Conservation (phyloP, 2,888 invertebrate genomes). For the Nomada ferruginata region DNA sequence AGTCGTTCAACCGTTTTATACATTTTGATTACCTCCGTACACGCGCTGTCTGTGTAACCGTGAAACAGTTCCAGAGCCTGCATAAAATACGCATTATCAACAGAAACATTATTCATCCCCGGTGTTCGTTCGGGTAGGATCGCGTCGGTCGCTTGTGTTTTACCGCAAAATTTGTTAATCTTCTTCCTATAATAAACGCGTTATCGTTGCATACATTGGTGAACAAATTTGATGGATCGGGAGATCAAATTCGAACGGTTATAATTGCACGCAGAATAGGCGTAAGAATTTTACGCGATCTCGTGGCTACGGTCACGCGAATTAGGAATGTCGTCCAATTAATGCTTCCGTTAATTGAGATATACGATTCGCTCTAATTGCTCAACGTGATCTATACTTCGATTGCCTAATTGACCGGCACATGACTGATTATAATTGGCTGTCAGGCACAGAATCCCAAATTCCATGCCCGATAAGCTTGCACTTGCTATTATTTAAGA, state of each 20-base stretch:
- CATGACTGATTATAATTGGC: slow-evolving; percentile 71
- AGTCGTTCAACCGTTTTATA: slow-evolving; percentile 63
- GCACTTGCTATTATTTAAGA: slow-evolving; percentile 36
- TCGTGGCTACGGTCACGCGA: not conserved
- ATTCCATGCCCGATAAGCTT: slow-evolving; percentile 50
- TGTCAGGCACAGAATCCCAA: slow-evolving; percentile 60
- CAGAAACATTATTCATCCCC: slow-evolving; percentile 19
- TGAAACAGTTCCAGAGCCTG: slow-evolving; percentile 11
- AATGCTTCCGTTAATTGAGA: slow-evolving; percentile 24
- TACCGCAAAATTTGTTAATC: not conserved
- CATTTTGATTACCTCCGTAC: slow-evolving; percentile 64
- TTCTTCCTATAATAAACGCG: not conserved
- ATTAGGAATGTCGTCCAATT: slow-evolving; percentile 25
- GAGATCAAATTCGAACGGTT: not conserved
- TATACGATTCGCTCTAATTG: slow-evolving; percentile 36
- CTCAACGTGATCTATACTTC: slow-evolving; percentile 47
- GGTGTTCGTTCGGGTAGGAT: slow-evolving; percentile 21
- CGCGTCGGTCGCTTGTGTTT: slow-evolving; percentile 8
- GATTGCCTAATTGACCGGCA: slow-evolving; percentile 66
- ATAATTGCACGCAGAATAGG: not conserved
- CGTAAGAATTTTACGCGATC: not conserved
- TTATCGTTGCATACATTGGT: not conserved
- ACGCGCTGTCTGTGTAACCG: slow-evolving; percentile 20
- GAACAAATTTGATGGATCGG: not conserved
- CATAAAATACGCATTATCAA: slow-evolving; percentile 58